A percentile compares a stretch with the other conserved stretches of the same genome.
Conservation (phyloP, 1,140 invertebrate species). For the Lasaia peninsularis region DNA sequence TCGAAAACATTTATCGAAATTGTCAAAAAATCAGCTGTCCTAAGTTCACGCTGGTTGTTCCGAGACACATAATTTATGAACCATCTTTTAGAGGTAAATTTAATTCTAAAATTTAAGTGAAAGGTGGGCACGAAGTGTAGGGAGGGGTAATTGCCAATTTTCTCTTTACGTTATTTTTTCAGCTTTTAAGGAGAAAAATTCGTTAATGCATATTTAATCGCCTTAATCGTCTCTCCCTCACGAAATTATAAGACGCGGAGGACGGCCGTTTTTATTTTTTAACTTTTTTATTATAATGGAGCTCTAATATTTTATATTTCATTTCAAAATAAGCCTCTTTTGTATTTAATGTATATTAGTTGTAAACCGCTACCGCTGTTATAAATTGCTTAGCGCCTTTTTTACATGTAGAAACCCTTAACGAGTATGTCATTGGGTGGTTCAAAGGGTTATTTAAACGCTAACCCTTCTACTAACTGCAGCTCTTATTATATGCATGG, state of each 20-base stretch:
- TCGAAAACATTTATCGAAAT: no score
- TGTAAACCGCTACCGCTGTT: no score
- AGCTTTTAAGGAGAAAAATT: conserved; percentile 75
- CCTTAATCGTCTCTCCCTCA: conserved; percentile 66
- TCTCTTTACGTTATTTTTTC: conserved; percentile 72
- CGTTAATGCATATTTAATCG: conserved; percentile 77
- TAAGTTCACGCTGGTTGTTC: not conserved
- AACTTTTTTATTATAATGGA: conserved; percentile 37
- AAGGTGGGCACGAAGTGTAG: conserved; percentile 42
- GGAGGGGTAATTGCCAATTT: conserved; percentile 71
- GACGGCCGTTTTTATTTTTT: conserved; percentile 38
- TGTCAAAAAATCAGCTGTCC: no score
- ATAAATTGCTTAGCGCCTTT: no score
- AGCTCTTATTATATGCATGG: no score
- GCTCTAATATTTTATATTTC: conserved; percentile 36
- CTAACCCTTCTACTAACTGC: no score
- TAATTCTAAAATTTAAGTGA: conserved; percentile 46
- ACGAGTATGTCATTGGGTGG: no score
- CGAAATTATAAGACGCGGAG: conserved; percentile 48
- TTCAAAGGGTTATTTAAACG: no score
- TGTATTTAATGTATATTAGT: not conserved
- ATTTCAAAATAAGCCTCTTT: not conserved
- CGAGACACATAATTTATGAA: conserved; percentile 44
- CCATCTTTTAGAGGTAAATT: conserved; percentile 61
- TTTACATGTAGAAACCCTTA: no score